Evolutionary conservation across 37 sponge, comb jelly and placozoan genomes (phyloP).

Genomic region (Oopsacas minuta): DNA sequence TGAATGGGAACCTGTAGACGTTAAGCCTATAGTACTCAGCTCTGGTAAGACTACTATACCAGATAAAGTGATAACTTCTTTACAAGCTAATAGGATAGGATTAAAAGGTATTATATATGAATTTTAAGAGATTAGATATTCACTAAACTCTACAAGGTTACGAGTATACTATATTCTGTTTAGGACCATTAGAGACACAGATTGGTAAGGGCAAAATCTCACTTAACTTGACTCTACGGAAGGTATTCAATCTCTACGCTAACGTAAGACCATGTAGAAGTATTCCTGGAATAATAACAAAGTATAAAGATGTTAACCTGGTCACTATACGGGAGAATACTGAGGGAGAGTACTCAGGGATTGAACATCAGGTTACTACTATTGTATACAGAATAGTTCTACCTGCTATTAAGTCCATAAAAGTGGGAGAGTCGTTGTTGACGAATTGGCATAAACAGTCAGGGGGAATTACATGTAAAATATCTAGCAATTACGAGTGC

Average conservation of each 20-base stretch:
- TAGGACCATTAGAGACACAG: slow-evolving; percentile 90
- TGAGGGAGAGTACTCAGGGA: slow-evolving; percentile 96
- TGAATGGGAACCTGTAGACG: slow-evolving; percentile 77
- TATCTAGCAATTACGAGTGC: no score
- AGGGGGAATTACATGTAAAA: no score
- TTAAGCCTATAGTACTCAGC: slow-evolving; percentile 47
- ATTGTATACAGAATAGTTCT: no score
- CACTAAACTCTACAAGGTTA: no score
- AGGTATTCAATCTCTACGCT: slow-evolving; percentile 89
- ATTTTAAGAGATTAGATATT: no score
- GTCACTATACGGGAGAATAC: slow-evolving; percentile 98
- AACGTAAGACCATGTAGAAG: slow-evolving; percentile 88
- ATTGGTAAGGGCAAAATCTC: slow-evolving; percentile 96
- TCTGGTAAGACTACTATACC: slow-evolving; percentile 76
- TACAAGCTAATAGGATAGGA: slow-evolving; percentile 85
- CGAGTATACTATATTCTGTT: no score
- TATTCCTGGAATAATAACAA: slow-evolving; percentile 65
- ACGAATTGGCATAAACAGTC: no score
- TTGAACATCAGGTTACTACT: slow-evolving; percentile 95
- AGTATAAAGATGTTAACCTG: slow-evolving; percentile 79
- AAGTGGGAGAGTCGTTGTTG: no score
- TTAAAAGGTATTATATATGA: slow-evolving; percentile 72
- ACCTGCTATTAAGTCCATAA: no score
- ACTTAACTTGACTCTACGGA: slow-evolving; percentile 87
- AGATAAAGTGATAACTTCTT: slow-evolving; percentile 70